phyloP scores from a whole-genome alignment of 2,113 vertebrate species.

The Sigmodon hispidus region DNA sequence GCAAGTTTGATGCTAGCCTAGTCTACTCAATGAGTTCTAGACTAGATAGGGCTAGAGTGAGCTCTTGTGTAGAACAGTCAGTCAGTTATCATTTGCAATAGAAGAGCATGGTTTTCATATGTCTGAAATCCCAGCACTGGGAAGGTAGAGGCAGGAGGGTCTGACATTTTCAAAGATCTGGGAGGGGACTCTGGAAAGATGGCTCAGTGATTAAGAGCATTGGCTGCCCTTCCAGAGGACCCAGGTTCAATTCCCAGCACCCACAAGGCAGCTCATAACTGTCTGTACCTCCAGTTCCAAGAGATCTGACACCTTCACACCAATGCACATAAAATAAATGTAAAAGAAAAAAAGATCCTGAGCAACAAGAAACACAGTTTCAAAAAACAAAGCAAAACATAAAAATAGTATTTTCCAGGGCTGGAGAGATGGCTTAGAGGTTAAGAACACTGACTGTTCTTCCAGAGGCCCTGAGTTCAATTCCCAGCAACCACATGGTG shows the following conservation, averaged over 20 bases:
- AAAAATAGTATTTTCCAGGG: neutral
- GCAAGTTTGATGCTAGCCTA: neutral
- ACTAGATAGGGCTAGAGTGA: neutral
- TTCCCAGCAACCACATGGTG: too few relatives aligned
- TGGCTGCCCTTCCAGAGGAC: too few relatives aligned
- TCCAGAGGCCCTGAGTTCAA: neutral
- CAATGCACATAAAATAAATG: too few relatives aligned
- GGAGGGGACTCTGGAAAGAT: neutral
- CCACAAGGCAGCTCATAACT: too few relatives aligned
- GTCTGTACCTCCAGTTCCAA: too few relatives aligned
- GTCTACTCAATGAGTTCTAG: neutral
- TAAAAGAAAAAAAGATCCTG: neutral
- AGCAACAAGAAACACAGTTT: neutral
- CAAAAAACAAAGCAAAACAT: neutral
- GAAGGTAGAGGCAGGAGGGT: neutral
- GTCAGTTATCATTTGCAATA: neutral
- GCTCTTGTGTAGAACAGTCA: neutral
- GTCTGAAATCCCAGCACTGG: neutral
- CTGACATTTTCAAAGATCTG: neutral
- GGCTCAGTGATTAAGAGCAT: too few relatives aligned
- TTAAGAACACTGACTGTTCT: too few relatives aligned
- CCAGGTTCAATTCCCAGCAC: too few relatives aligned
- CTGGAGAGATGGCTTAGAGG: neutral
- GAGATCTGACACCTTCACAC: too few relatives aligned
- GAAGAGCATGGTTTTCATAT: neutral